Evolutionary conservation across 2,113 vertebrate species (phyloP).

Genomic region (Trichomycterus rosablanca): DNA sequence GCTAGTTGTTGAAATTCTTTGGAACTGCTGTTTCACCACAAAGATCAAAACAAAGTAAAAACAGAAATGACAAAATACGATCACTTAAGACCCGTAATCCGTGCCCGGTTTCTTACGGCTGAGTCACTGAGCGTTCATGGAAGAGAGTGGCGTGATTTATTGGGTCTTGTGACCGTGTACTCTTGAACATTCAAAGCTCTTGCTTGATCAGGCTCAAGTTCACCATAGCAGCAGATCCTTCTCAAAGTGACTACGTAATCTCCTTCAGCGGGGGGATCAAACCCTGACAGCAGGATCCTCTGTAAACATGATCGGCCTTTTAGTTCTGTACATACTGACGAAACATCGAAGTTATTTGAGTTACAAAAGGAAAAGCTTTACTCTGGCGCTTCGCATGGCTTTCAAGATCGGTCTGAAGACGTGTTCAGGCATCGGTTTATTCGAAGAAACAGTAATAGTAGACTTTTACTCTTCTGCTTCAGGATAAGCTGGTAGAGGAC

Average conservation of each 20-base stretch:
- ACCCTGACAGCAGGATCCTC: too few relatives aligned
- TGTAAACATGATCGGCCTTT: too few relatives aligned
- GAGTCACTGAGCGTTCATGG: too few relatives aligned
- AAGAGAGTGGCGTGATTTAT: constrained; percentile 14
- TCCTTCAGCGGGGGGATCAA: too few relatives aligned
- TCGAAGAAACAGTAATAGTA: background rate
- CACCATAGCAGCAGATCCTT: too few relatives aligned
- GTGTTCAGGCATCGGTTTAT: background rate
- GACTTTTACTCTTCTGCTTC: background rate
- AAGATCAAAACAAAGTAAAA: constrained; percentile 26
- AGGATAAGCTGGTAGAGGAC: too few relatives aligned
- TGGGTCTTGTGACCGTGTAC: background rate
- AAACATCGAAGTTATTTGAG: too few relatives aligned
- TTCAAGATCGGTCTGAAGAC: background rate
- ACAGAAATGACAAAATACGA: constrained; percentile 12
- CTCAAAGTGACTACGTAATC: too few relatives aligned
- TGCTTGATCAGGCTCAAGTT: too few relatives aligned
- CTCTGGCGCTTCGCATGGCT: background rate
- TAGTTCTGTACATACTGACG: too few relatives aligned
- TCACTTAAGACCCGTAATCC: constrained; percentile 15
- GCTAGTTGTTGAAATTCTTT: constrained; percentile 2
- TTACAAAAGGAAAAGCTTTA: too few relatives aligned
- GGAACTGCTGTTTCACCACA: background rate
- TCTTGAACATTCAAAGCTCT: background rate
- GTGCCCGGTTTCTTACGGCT: constrained; percentile 1